These are phyloP conservation scores for Karalla daura DNA, from an alignment of 2,797 vertebrate genomes.

Conservation along the genomic window DNA sequence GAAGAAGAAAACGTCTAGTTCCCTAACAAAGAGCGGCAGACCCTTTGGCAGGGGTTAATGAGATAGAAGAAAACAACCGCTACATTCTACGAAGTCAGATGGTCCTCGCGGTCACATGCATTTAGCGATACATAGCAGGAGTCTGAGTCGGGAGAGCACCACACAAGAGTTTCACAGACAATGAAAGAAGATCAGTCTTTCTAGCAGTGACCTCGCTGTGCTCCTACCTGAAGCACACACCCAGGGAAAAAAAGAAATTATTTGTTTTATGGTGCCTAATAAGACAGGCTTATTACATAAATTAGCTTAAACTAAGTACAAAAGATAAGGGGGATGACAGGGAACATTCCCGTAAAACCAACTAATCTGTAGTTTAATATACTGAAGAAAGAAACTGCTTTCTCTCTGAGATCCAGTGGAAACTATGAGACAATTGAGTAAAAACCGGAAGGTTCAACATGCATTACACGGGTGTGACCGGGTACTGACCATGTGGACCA, in stretches of 20 bases:
- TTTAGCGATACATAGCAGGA: not conserved
- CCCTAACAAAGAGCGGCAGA: constrained; percentile 1
- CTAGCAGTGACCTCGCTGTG: not conserved
- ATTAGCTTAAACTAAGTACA: not conserved
- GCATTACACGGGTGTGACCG: too few species aligned
- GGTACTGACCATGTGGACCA: constrained; percentile 96
- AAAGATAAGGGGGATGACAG: too few species aligned
- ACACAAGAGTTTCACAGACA: not conserved
- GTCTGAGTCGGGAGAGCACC: not conserved
- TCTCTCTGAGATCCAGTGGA: too few species aligned
- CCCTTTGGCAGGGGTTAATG: not conserved
- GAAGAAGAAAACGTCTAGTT: not conserved
- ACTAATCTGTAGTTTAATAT: too few species aligned
- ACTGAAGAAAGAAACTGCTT: too few species aligned
- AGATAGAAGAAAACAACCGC: not conserved
- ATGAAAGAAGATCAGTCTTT: not conserved
- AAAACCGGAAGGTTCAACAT: too few species aligned
- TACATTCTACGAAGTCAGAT: not conserved
- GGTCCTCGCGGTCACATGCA: not conserved
- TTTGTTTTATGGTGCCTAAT: not conserved
- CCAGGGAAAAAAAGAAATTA: not conserved
- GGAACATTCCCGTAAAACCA: too few species aligned
- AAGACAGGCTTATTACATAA: not conserved
- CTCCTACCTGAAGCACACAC: not conserved
- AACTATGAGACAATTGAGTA: too few species aligned